These are phyloP conservation scores for Casuarius casuarius DNA, from an alignment of 2,113 vertebrate species.

Conservation along the genomic window DNA sequence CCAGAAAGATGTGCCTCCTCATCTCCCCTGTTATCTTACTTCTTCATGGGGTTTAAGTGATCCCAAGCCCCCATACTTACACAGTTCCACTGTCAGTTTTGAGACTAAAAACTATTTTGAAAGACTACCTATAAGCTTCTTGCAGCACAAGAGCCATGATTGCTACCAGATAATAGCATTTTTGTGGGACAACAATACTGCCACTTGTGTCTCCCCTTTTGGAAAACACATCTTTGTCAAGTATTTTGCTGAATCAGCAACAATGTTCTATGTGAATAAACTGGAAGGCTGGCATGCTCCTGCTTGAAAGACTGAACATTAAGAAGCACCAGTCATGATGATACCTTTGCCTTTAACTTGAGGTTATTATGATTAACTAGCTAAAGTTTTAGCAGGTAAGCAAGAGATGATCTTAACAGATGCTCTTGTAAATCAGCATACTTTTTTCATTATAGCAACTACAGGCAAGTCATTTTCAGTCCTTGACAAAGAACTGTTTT, in stretches of 20 bases:
- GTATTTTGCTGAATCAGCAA: background rate
- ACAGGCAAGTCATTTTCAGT: constrained; percentile 7
- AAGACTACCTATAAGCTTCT: background rate
- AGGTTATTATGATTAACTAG: background rate
- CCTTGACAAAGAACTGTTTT: constrained; percentile 27
- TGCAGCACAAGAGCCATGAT: background rate
- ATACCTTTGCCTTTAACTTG: background rate
- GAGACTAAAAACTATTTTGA: background rate
- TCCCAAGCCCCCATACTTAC: background rate
- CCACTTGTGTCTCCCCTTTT: background rate
- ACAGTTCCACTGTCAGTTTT: background rate
- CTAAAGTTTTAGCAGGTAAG: background rate
- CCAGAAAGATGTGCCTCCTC: background rate
- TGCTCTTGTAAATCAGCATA: background rate
- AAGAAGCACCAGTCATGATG: background rate
- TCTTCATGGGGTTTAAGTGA: background rate
- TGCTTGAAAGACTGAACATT: background rate
- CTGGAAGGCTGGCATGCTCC: background rate
- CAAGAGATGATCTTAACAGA: background rate
- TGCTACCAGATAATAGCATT: background rate
- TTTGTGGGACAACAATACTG: background rate
- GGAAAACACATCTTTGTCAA: accelerated
- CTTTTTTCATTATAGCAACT: background rate
- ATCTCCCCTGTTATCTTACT: background rate
- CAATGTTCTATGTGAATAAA: background rate